Percentiles rank a stretch among this genome's conserved stretches.
Conservation (phyloP, 2,113 vertebrate genomes). For the Globicephala melas region DNA sequence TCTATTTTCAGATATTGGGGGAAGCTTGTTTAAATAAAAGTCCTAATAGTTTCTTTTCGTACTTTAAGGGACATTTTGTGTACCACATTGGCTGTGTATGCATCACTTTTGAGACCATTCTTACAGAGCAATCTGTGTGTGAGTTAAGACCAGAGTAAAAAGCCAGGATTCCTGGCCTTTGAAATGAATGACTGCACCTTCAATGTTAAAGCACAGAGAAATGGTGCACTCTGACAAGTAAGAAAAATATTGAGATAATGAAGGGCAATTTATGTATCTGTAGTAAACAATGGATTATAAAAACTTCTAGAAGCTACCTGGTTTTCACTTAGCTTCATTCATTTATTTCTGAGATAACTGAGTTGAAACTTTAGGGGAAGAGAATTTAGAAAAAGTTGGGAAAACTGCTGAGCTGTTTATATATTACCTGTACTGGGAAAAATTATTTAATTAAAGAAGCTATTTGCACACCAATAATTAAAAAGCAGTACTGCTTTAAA, state of each 20-base stretch:
- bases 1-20: neutral
- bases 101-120: neutral
- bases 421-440: neutral
- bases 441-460: conserved; percentile 18
- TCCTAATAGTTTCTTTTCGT: neutral
- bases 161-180: neutral
- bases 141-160: neutral
- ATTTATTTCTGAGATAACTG: neutral
- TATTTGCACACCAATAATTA: conserved; percentile 29
- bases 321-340: neutral
- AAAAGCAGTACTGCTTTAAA: neutral
- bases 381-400: neutral
- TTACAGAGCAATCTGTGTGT: neutral
- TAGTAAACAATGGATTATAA: neutral
- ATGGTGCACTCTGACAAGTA: neutral
- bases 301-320: neutral
- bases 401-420: conserved; percentile 4
- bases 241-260: neutral
- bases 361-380: neutral
- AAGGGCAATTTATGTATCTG: neutral
- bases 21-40: neutral
- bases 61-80: neutral
- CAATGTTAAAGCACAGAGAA: neutral
- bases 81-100: neutral
- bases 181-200: neutral